Base-by-base conservation (phyloP, 2,888 invertebrate genomes). In the Torymus aiolomorphi region DNA sequence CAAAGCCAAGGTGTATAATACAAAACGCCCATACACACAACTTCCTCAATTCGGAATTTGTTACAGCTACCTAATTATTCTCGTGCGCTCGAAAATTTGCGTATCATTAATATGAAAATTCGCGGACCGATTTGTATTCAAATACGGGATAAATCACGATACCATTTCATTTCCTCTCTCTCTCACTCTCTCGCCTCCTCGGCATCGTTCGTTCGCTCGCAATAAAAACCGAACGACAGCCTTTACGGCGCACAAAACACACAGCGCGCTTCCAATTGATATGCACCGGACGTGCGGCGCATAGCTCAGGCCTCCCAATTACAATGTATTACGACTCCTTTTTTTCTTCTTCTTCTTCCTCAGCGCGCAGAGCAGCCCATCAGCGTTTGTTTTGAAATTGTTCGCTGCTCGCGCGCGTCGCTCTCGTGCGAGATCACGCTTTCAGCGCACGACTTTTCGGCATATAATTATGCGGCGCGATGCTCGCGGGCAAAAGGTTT, bases 371-470 rank as follows among this genome's bases (percentile, higher is more conserved):
- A n/a, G 13, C n/a, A 18, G 13, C n/a, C 10, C 24, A 42, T 16
- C 24, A 18, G 13, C n/a, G 13, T 70, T 76, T 76, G 70, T 70
- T 76, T 76, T 70, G 57, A 57, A 67, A 67, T 11, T 24, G 59
- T 18, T 63, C 61, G 5, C 16, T 16, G 20, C 61, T 13, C 20
- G 3, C 31, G 20, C 31, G 3, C 8, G 57, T 13, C 31, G 42
- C 20, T 52, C 20, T 10, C 8, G 42, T 42, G 66, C 12, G 10
- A 42, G 52, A 74, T 78, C 71, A 51, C 13, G 66, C 72, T 73
- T 81, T 76, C 78, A 63, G 61, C 51, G 62, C 81, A 81, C 78
- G 78, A 81, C 31, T 79, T 81, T 81, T 78, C 16, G 76, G 76
- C 72, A 72, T 42, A 42, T 76, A 78, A 76, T 76, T 67, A 54